phyloP scores from a whole-genome alignment of 64 coral and sea anemone genomes.

The Stichodactyla helianthus region DNA sequence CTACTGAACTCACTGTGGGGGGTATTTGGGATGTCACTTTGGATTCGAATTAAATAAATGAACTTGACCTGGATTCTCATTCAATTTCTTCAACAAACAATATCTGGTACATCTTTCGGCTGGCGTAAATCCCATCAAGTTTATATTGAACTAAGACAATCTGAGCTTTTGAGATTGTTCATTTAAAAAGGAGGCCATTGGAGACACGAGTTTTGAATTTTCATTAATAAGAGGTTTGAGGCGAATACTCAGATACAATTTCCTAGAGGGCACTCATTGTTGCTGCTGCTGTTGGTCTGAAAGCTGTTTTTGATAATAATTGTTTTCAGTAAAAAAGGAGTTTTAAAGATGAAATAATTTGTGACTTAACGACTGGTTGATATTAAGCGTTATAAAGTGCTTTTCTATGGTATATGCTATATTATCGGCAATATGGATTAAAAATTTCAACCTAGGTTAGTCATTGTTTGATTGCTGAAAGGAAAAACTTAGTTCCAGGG shows the following conservation, averaged over 20 bases:
- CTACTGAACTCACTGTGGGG: not conserved
- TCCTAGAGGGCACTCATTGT: not conserved
- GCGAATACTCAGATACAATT: not conserved
- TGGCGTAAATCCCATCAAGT: not conserved
- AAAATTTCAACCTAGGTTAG: no score
- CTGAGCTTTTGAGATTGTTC: not conserved
- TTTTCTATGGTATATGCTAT: no score
- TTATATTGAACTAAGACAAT: slow-evolving; percentile 7
- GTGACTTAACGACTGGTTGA: no score
- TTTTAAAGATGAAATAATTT: no score
- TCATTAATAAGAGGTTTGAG: not conserved
- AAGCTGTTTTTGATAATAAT: no score
- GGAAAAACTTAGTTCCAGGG: no score
- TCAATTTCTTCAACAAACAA: not conserved
- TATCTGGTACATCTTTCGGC: not conserved
- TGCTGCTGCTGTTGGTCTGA: no score
- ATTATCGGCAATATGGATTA: no score
- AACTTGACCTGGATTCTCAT: not conserved
- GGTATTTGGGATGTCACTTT: not conserved
- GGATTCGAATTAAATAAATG: not conserved
- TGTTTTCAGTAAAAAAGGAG: no score
- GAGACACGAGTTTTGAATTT: not conserved
- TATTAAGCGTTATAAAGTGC: no score
- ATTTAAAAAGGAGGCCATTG: not conserved
- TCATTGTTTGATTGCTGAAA: no score